Base-by-base conservation (phyloP, 64 coral and sea anemone genomes). In the Montipora capricornis region DNA sequence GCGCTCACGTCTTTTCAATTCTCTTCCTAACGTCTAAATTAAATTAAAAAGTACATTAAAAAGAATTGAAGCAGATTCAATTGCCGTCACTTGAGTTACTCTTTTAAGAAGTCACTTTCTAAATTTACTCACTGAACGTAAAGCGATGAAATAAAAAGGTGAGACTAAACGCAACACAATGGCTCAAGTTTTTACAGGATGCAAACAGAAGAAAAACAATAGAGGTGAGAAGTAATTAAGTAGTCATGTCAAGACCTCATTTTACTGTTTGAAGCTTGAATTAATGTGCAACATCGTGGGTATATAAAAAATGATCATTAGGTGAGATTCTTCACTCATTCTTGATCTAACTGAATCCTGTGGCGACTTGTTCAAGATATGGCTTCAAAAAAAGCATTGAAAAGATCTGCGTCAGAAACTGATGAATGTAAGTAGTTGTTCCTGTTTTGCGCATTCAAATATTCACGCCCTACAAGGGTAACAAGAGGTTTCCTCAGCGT, bases 221-320 rank as follows among this genome's bases (percentile, higher is more conserved):
- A 47, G 29, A 68, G 59, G 81, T 84, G 59, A 84, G 61, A 84
- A 47, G n/a, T 81, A 67, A 84, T 68, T 84, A 47, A 68, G 53
- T 47, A 81, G 68, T 84, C 60, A 84, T 48, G 81, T 84, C 44
- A 84, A 0, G 64, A 84, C 44, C 52, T 44, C n/a, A 24, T 62
- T 83, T 44, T 55, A 52, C 19, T 78, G 53, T 57, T 57, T 57
- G 53, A 57, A 57, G 53, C 10, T 57, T 57, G 53, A 57, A 57
- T 57, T 57, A 57, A 57, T 57, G 10, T 8, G 53, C 53, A 11
- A 8, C 53, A 57, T 57, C 19, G 17, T 57, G 53, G 14, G 13
- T 15, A 64, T 64, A 64, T 64, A 64, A 64, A 64, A 15, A 5
- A 64, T 4, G 9, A 44, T 52, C 5, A 61, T 45, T 61, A 82